Evolutionary conservation across 2,888 invertebrate genomes (phyloP), one percentile per base, ranked within the genome.

Genomic region (Vanessa cardui): DNA sequence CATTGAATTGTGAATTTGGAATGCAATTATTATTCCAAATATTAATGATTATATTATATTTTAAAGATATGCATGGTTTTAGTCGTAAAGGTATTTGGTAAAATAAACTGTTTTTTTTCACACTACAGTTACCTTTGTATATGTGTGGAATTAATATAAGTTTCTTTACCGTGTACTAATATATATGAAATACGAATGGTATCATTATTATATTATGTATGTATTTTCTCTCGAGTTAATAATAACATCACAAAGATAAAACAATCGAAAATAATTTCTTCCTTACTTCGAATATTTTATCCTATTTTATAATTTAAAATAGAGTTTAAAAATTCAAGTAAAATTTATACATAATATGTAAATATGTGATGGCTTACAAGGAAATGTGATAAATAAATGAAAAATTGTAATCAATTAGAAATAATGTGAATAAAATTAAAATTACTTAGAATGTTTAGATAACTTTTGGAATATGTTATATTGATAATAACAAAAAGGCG

Each of bases 291-390:
- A 58, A 46, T 15, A 31, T 64, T 71, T 64, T 58, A 64, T 58
- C 63, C 71, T 66, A 58, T 71, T 71, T 71, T 71, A 50, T 12
- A 58, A 26, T 21, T 20, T 62, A 69, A 71, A 71, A 69, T 71
- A 69, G 69, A 26, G 62, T 58, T 61, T 58, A 66, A 63, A 68
- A 66, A 64, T 61, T 45, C 18, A 18, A 58, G 45, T n/a, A 49
- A 56, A 33, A n/a, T n/a, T 18, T 39, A 21, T 44, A 45, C 52
- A 52, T 54, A 50, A 12, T 39, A 47, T 47, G n/a, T n/a, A n/a
- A 47, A 49, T 20, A 39, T 56, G 54, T 64, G 20, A 58, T 31
- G 16, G 49, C 62, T 65, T 69, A 63, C 60, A 67, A 64, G 58
- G 54, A 64, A 58, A 67, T 68, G 70, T 70, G 70, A 70, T 70